These are phyloP conservation scores for Dicycla oo DNA, from an alignment of 2,888 invertebrate species.

Conservation along the genomic window DNA sequence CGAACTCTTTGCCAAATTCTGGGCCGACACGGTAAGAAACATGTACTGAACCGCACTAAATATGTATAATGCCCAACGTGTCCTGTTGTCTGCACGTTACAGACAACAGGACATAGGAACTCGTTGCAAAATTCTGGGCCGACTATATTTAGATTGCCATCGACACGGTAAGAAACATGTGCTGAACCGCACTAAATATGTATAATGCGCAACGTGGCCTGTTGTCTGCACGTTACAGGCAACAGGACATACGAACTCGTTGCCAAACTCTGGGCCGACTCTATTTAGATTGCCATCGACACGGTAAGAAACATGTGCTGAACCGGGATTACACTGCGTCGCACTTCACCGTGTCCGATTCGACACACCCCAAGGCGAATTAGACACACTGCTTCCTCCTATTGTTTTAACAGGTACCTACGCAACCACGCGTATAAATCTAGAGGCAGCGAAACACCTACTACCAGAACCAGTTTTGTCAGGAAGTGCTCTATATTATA, in stretches of 20 bases:
- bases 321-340: constrained; percentile 6
- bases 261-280: no score
- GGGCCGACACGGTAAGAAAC: no score
- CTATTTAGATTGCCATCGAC: no score
- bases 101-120: background rate
- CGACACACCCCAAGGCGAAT: constrained; percentile 59
- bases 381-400: constrained; percentile 61
- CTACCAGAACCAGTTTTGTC: constrained; percentile 60
- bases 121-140: background rate
- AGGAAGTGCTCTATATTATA: constrained; percentile 71
- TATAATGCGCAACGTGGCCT: no score
- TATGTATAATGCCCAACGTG: no score
- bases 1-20: no score
- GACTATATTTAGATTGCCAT: background rate
- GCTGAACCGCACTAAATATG: no score
- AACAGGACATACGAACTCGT: no score
- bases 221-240: no score
- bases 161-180: background rate
- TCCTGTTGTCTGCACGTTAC: background rate
- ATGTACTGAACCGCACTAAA: background rate
- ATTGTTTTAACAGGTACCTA: constrained; percentile 55
- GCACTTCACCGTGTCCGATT: constrained; percentile 45
- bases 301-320: background rate
- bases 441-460: constrained; percentile 49
- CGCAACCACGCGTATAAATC: constrained; percentile 44